These are phyloP conservation scores for Premnoplex brunnescens DNA, from an alignment of 2,797 vertebrate species.

Conservation along the genomic window DNA sequence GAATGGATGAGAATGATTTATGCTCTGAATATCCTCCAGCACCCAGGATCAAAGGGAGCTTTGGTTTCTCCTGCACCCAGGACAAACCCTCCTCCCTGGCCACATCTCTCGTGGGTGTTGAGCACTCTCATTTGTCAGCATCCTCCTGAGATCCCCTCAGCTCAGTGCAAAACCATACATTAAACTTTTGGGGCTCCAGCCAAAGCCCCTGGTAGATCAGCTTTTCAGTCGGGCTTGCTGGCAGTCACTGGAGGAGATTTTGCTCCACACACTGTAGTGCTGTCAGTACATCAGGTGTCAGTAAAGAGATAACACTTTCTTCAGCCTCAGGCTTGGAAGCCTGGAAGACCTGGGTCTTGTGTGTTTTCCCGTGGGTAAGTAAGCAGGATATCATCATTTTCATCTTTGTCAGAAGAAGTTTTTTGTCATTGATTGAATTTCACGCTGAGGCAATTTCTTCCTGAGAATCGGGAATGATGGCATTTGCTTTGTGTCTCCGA, in stretches of 20 bases:
- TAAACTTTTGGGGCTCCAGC: background rate
- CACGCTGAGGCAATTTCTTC: background rate
- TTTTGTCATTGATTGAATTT: background rate
- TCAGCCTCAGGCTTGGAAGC: background rate
- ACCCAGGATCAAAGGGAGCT: background rate
- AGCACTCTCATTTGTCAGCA: fast-evolving
- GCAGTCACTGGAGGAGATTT: background rate
- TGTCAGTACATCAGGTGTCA: background rate
- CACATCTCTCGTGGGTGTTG: fast-evolving
- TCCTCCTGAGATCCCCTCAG: background rate
- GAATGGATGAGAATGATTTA: conserved; percentile 21
- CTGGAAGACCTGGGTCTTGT: background rate
- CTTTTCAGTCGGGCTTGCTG: background rate
- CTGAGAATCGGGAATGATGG: background rate
- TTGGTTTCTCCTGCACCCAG: background rate
- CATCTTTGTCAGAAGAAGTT: background rate
- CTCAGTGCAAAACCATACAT: background rate
- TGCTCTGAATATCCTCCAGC: background rate
- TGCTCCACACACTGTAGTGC: background rate
- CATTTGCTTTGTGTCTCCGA: background rate
- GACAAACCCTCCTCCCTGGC: background rate
- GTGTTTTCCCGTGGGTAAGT: background rate
- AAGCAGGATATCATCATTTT: background rate
- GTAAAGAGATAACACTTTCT: background rate
- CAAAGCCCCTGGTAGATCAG: background rate